Conservation (phyloP, 2,888 invertebrate genomes). For the Nephrotoma guestfalica region DNA sequence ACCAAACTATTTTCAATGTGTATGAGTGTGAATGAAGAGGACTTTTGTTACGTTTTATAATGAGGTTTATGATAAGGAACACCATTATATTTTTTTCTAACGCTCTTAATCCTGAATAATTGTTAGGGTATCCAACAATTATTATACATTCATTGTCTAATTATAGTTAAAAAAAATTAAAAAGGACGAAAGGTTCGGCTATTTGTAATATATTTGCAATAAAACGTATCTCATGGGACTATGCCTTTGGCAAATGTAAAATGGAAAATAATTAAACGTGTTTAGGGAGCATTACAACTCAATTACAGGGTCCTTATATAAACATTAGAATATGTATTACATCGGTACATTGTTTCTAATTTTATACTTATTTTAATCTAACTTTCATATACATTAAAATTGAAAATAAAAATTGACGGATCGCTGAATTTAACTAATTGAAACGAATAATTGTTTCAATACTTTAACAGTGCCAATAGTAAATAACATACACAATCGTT, state of each 20-base stretch:
- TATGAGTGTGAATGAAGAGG: background rate
- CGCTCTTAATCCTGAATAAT: background rate
- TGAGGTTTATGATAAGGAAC: background rate
- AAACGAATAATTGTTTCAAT: too few species aligned
- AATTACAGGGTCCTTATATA: background rate
- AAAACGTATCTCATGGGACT: background rate
- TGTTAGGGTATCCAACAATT: background rate
- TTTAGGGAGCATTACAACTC: background rate
- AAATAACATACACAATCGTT: too few species aligned
- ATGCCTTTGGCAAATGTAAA: background rate
- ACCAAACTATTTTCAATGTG: background rate
- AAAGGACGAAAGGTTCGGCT: background rate
- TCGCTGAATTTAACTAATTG: too few species aligned
- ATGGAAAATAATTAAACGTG: background rate
- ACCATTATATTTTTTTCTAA: background rate
- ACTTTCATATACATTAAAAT: too few species aligned
- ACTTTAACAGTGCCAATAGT: too few species aligned
- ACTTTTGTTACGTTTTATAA: background rate
- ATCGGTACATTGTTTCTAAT: too few species aligned
- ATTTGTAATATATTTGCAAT: background rate
- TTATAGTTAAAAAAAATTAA: background rate
- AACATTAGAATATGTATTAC: too few species aligned
- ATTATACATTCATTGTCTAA: background rate
- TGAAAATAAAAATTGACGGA: too few species aligned
- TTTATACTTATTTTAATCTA: too few species aligned